Base-by-base conservation (phyloP, 2,888 invertebrate species). In the Hydropsyche betteni region DNA sequence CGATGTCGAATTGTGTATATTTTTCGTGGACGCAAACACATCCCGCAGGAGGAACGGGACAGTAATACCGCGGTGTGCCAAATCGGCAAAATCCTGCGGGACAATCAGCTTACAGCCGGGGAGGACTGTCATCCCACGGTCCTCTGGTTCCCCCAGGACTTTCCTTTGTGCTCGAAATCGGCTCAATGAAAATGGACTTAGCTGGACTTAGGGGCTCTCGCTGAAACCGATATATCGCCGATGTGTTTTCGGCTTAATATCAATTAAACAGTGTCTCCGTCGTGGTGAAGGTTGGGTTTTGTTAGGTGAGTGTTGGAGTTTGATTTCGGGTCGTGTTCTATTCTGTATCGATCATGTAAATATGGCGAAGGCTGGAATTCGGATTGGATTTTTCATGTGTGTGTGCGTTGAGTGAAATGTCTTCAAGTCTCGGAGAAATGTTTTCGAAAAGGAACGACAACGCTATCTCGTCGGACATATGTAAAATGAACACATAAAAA, bases 101-200 rank as follows among this genome's bases (percentile, higher is more conserved):
- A 77, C 77, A 74, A 75, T 74, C 77, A 76, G 73, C 75, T 71
- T 75, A 75, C 71, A 55, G 69, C 24, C 16, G 70, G 50, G 53
- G 53, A 53, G 58, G 58, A 58, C 44, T 8, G 10, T 6, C 44
- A 44, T 6, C 33, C 64, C 50, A 58, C 33, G 73, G 73, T 34
- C 44, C 44, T 44, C 44, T 24, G 3, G 6, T 8, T 44, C 44
- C 44, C 44, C 6, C 44, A 10, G 44, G 44, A 44, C 44, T 44
- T 24, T 10, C 44, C 44, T 6, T 44, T 6, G 44, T 8, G 44
- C 44, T 4, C 36, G 64, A 64, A 64, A 77, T 73, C 75, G 73
- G 52, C 75, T 75, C 75, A 77, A 77, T 77, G 77, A 75, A 77
- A 77, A 75, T 74, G 75, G 77, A 77, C 77, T 77, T 77, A 77